Evolutionary conservation across 2,888 invertebrate genomes (phyloP).

Genomic region (Belgica antarctica): DNA sequence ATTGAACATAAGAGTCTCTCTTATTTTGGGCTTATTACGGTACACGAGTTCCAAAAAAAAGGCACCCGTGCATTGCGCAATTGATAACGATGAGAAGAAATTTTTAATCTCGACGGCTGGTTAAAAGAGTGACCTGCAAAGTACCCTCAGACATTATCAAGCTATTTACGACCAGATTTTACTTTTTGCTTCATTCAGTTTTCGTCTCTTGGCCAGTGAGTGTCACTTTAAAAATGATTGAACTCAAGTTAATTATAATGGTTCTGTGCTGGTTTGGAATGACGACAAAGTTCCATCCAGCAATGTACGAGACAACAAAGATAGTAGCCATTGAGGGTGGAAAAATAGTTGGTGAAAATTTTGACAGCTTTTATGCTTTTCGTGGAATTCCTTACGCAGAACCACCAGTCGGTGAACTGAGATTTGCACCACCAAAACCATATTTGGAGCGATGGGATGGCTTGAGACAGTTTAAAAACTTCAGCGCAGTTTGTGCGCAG

Average conservation of each 20-base stretch:
- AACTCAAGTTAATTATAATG: conserved; percentile 7
- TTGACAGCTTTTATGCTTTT: conserved; percentile 59
- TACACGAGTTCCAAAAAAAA: no score
- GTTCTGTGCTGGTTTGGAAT: not conserved
- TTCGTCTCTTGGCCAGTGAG: no score
- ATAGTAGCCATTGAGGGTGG: conserved; percentile 46
- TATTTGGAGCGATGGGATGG: conserved; percentile 48
- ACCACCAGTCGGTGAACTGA: conserved; percentile 44
- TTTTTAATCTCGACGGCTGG: no score
- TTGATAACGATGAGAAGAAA: no score
- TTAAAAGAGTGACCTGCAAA: no score
- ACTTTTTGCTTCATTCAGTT: no score
- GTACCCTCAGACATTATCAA: no score
- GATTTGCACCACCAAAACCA: conserved; percentile 57
- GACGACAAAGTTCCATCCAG: conserved; percentile 2
- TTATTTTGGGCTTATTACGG: no score
- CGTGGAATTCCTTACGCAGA: conserved; percentile 67
- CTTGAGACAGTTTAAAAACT: conserved; percentile 58
- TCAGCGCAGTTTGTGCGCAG: conserved; percentile 63
- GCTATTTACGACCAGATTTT: no score
- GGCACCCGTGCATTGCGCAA: no score
- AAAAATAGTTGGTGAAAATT: conserved; percentile 48
- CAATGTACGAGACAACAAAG: not conserved
- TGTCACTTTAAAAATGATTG: not conserved
- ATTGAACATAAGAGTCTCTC: no score